Evolutionary conservation across 2,888 invertebrate genomes (phyloP).

Genomic region (Corbicula japonica): DNA sequence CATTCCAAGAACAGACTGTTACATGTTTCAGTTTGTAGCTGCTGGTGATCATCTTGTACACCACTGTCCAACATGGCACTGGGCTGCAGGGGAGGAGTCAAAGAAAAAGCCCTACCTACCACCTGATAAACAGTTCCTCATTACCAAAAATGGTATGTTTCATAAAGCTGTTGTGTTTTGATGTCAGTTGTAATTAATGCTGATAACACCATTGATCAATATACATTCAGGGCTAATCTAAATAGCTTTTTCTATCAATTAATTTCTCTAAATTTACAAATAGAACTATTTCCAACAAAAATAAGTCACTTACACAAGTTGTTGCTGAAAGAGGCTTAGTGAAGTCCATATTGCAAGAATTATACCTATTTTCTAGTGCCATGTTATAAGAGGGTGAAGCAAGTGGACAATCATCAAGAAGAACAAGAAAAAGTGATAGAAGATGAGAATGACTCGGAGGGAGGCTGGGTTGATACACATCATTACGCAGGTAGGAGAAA

Average conservation of each 20-base stretch:
- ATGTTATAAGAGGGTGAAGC: constrained; percentile 96
- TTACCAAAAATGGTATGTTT: constrained; percentile 92
- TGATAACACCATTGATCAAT: too few species aligned
- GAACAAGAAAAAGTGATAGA: constrained; percentile 96
- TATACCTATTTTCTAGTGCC: too few species aligned
- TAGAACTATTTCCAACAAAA: too few species aligned
- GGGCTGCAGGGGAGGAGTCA: constrained; percentile 97
- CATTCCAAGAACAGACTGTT: background rate
- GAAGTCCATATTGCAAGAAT: too few species aligned
- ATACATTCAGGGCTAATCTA: too few species aligned
- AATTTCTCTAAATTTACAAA: too few species aligned
- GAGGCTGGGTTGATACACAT: constrained; percentile 99
- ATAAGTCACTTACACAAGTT: too few species aligned
- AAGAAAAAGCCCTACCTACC: constrained; percentile 96
- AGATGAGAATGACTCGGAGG: constrained; percentile 91
- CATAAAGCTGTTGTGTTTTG: too few species aligned
- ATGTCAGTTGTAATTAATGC: too few species aligned
- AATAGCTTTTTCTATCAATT: too few species aligned
- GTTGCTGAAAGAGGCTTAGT: too few species aligned
- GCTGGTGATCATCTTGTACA: constrained; percentile 99
- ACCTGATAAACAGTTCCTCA: constrained; percentile 97
- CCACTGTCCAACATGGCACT: constrained; percentile 99
- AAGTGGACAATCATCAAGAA: constrained; percentile 95
- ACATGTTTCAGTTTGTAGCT: constrained; percentile 92
- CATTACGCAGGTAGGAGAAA: constrained; percentile 89